These are phyloP conservation scores for Graphium colonna DNA, from an alignment of 2,888 invertebrate genomes.

Conservation along the genomic window DNA sequence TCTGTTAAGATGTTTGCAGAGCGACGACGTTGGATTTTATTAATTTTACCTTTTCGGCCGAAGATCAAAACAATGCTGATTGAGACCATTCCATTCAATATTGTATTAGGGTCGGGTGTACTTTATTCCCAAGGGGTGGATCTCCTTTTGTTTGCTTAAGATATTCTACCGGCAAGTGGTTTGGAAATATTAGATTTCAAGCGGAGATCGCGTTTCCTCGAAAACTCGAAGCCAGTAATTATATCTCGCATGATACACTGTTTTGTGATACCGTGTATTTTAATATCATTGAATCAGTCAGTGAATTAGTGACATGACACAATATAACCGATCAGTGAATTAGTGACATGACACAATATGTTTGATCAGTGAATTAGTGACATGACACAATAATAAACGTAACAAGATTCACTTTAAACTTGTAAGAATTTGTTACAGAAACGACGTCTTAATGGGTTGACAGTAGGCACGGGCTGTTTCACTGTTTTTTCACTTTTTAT, in stretches of 20 bases:
- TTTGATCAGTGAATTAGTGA: neutral
- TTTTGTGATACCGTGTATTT: neutral
- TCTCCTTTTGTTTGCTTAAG: conserved; percentile 20
- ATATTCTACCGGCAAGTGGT: conserved; percentile 16
- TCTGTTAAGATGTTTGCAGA: conserved; percentile 25
- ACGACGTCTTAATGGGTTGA: too few relatives aligned
- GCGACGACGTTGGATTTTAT: conserved; percentile 26
- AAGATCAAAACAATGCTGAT: conserved; percentile 26
- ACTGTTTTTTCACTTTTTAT: too few relatives aligned
- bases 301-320: neutral
- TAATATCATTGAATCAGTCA: neutral
- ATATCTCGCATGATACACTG: neutral
- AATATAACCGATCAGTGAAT: neutral
- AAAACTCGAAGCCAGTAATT: neutral
- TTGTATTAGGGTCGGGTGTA: conserved; percentile 24
- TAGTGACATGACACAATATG: neutral
- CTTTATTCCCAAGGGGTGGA: conserved; percentile 10
- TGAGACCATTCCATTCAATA: conserved; percentile 24
- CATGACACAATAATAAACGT: too few relatives aligned
- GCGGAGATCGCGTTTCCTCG: too few relatives aligned
- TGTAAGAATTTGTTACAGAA: too few relatives aligned
- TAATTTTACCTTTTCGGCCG: conserved; percentile 26
- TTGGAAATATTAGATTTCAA: conserved; percentile 15
- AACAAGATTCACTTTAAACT: too few relatives aligned
- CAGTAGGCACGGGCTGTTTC: too few relatives aligned